phyloP scores from a whole-genome alignment of 2,113 vertebrate species.

The Urocynchramus pylzowi region DNA sequence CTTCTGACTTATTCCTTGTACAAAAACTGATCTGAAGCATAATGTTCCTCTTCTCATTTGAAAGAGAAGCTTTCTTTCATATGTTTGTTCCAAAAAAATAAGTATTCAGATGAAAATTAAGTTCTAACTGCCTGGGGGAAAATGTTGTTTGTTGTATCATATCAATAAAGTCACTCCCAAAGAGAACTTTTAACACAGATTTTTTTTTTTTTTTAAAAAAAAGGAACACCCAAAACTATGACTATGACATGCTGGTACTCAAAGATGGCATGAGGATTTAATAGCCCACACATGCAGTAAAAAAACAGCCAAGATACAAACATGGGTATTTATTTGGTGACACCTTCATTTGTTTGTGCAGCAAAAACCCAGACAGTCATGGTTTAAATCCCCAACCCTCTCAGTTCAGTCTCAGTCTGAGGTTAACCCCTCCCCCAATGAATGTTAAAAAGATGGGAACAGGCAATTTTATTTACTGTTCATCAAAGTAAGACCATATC shows the following conservation, averaged over 20 bases:
- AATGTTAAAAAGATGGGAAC: background rate
- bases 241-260: background rate
- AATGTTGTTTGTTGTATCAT: background rate
- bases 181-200: background rate
- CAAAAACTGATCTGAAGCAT: background rate
- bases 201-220: too few relatives aligned
- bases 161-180: background rate
- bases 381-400: background rate
- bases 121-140: background rate
- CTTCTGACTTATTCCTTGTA: background rate
- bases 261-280: background rate
- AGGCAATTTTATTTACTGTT: rapidly evolving
- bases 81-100: background rate
- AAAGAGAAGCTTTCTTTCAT: background rate
- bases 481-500: background rate
- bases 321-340: background rate
- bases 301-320: background rate
- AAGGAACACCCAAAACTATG: background rate
- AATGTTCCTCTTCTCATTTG: background rate
- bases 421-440: rapidly evolving
- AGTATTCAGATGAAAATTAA: slow-evolving; percentile 2
- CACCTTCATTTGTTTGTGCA: background rate
- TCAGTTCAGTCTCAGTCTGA: background rate
- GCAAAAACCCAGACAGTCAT: background rate
- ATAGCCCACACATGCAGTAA: background rate